Base-by-base conservation (phyloP, 2,797 vertebrate genomes). In the Sitta carolinensis region DNA sequence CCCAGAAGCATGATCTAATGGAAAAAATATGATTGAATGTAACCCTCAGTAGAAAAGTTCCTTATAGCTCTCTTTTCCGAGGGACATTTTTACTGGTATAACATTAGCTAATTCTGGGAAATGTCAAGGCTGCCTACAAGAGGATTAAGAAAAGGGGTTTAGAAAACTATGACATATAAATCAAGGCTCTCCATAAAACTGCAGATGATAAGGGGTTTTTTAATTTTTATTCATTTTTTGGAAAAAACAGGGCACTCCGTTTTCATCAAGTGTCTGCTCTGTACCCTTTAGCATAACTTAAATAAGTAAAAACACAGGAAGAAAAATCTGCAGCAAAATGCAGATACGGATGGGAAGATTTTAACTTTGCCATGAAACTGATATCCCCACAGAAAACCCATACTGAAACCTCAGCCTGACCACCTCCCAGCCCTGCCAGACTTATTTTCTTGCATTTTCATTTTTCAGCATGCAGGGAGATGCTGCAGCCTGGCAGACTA, bases 21-120 rank as follows among this genome's bases (percentile, higher is more conserved):
- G 55, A 78, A 85, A 93, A 92, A 91, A 67, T 29, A 82, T 30
- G 48, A 79, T 15, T 4, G 18, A 84, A 78, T 27, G 17, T n/a
- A 72, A 73, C 43, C 34, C 61, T 45, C 29, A 18, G 42, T 25
- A 78, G 54, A 80, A 89, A 77, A 11, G 6, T 43, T 93, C 76
- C 48, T 78, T 76, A 51, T 64, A 80, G 34, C 38, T 84, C 43
- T 68, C 66, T 43, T 95, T 75, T 91, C 68, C 62, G 84, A 80
- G 58, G 40, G 74, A 73, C 5, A 3, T 72, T 85, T 79, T 86
- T 90, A 73, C 73, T 70, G 66, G n/a, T 81, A 48, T 45, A 88
- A 58, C 30, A 26, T 88, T 62, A 94, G 66, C 76, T 78, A 83
- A 91, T 89, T 83, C 82, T 76, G 90, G 87, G 84, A 91, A 78